Evolutionary conservation across 1,140 invertebrate species (phyloP).

Genomic region (Araneus ventricosus): DNA sequence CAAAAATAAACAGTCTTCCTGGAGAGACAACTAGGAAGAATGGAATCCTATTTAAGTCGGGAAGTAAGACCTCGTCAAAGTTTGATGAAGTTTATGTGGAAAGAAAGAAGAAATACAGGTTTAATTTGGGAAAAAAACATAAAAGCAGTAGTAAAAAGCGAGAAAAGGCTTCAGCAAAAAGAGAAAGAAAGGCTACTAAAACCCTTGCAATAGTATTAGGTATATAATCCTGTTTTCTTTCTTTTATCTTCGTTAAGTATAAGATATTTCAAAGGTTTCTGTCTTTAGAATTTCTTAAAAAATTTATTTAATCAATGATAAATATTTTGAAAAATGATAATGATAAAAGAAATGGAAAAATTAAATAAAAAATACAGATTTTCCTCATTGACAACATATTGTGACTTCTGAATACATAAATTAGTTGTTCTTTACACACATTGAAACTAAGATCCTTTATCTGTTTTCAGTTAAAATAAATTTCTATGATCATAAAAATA

Average conservation of each 20-base stretch:
- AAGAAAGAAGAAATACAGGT: slow-evolving; percentile 77
- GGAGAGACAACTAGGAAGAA: background rate
- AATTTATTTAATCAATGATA: background rate
- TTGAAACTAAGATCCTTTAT: too few relatives aligned
- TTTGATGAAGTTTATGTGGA: background rate
- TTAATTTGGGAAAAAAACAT: slow-evolving; percentile 77
- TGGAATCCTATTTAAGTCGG: slow-evolving; percentile 18
- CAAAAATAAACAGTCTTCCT: background rate
- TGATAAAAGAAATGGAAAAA: too few relatives aligned
- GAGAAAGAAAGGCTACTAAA: slow-evolving; percentile 99
- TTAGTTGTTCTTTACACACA: too few relatives aligned
- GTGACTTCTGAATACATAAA: too few relatives aligned
- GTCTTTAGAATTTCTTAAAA: background rate
- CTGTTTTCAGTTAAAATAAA: too few relatives aligned
- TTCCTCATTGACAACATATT: too few relatives aligned
- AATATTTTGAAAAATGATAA: too few relatives aligned
- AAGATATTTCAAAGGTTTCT: background rate
- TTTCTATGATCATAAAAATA: too few relatives aligned
- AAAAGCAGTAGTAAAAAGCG: slow-evolving; percentile 96
- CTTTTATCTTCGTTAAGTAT: background rate
- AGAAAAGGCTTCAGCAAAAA: slow-evolving; percentile 95
- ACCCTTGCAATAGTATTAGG: slow-evolving; percentile 99
- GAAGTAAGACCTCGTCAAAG: background rate
- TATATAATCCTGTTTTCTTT: slow-evolving; percentile 81
- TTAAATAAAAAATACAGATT: too few relatives aligned